Conservation (phyloP, 2,888 invertebrate genomes). For the Entomobrya proxima region DNA sequence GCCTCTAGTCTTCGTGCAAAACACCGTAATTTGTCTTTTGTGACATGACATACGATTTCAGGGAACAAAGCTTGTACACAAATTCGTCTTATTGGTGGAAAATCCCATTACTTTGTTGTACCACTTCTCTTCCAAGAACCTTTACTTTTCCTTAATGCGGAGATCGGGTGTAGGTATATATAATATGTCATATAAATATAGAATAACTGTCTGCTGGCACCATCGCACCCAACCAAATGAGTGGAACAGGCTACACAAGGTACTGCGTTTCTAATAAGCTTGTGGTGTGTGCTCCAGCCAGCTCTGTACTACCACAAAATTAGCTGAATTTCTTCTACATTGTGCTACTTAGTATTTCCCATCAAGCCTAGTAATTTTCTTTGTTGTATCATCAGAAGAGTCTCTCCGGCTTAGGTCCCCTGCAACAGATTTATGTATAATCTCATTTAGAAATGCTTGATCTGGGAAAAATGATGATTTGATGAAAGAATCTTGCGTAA, state of each 20-base stretch:
- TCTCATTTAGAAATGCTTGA: slow-evolving; percentile 58
- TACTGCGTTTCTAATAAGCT: not conserved
- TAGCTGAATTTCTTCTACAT: slow-evolving; percentile 39
- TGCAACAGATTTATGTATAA: slow-evolving; percentile 23
- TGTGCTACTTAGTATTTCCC: slow-evolving; percentile 7
- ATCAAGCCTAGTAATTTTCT: not conserved
- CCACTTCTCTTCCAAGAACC: slow-evolving; percentile 48
- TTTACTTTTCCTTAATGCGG: not conserved
- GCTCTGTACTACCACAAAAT: slow-evolving; percentile 56
- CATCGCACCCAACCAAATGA: not conserved
- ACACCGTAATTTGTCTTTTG: slow-evolving; percentile 68
- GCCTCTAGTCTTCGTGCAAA: slow-evolving; percentile 64
- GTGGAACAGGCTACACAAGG: not conserved
- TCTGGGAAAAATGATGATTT: slow-evolving; percentile 58
- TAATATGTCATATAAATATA: not conserved
- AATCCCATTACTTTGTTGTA: slow-evolving; percentile 62
- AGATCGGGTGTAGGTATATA: not conserved
- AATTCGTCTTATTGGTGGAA: slow-evolving; percentile 67
- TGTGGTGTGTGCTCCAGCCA: not conserved
- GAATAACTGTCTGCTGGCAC: not conserved
- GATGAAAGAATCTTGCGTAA: slow-evolving; percentile 41
- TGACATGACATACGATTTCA: slow-evolving; percentile 69
- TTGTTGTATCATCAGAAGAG: not conserved
- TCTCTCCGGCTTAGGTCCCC: not conserved
- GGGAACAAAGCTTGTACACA: slow-evolving; percentile 67